Evolutionary conservation across 2,888 invertebrate genomes (phyloP).

Genomic region (Bellardia bayeri): DNA sequence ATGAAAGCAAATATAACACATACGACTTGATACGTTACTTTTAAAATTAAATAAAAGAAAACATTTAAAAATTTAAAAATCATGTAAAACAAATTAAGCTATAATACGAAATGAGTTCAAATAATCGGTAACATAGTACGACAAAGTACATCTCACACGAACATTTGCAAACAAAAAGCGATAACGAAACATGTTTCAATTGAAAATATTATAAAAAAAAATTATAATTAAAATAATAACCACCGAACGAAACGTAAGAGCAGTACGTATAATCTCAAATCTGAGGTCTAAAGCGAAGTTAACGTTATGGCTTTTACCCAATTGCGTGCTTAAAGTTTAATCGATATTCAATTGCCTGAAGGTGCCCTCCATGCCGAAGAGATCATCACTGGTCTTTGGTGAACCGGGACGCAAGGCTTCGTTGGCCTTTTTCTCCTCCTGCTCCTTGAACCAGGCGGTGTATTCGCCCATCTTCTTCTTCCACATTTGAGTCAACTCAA

Average conservation of each 20-base stretch:
- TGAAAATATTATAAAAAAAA: conserved; percentile 21
- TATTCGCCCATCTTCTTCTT: conserved; percentile 91
- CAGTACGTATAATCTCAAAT: conserved; percentile 61
- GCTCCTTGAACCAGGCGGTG: conserved; percentile 92
- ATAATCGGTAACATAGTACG: not conserved
- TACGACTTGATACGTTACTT: conserved; percentile 4
- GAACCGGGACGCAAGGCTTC: conserved; percentile 93
- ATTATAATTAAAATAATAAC: conserved; percentile 51
- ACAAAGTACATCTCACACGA: not conserved
- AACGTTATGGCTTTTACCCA: conserved; percentile 59
- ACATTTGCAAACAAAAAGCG: conserved; percentile 33
- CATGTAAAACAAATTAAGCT: conserved; percentile 68
- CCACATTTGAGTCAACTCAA: conserved; percentile 91
- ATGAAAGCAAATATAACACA: conserved; percentile 20
- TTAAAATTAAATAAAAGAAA: conserved; percentile 38
- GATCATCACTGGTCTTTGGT: conserved; percentile 93
- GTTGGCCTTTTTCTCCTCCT: conserved; percentile 91
- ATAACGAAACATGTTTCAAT: conserved; percentile 48
- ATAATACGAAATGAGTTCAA: conserved; percentile 70
- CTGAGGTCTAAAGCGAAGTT: conserved; percentile 59
- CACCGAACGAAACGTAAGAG: conserved; percentile 42
- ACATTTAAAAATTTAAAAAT: conserved; percentile 21
- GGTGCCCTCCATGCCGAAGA: conserved; percentile 95
- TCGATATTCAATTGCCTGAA: conserved; percentile 94
- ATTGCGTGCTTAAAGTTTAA: conserved; percentile 82